A percentile compares a stretch with the other conserved stretches of the same genome.
Conservation (phyloP, 2,888 invertebrate species). For the Timema podura region DNA sequence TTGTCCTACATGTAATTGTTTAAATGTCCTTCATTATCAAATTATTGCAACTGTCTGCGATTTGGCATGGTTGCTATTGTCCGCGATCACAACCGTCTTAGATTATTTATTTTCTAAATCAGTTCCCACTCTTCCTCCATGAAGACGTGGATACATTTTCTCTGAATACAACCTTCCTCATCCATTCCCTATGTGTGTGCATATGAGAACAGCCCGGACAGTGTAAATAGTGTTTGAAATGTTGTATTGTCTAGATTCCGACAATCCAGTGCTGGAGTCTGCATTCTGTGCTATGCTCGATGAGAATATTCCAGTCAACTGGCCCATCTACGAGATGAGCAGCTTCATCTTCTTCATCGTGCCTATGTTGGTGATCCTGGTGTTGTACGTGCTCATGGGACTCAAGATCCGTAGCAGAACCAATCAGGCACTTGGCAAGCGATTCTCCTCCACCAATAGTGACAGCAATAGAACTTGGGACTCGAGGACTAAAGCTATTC, state of each 20-base stretch:
- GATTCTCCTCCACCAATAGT: slow-evolving; percentile 40
- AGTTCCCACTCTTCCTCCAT: too few species aligned
- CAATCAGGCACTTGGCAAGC: slow-evolving; percentile 46
- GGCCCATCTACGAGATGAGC: slow-evolving; percentile 75
- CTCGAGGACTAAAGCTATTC: slow-evolving; percentile 55
- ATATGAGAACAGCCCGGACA: too few species aligned
- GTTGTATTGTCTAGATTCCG: slow-evolving; percentile 42
- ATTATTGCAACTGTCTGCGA: too few species aligned
- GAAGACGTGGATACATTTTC: too few species aligned
- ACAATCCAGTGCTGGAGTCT: slow-evolving; percentile 59
- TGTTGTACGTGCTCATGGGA: slow-evolving; percentile 77
- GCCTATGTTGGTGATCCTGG: slow-evolving; percentile 66
- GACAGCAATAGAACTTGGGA: slow-evolving; percentile 12
- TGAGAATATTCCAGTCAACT: slow-evolving; percentile 50
- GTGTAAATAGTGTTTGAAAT: too few species aligned
- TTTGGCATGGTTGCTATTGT: too few species aligned
- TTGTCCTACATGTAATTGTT: too few species aligned
- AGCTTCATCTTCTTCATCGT: slow-evolving; percentile 77
- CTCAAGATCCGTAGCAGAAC: slow-evolving; percentile 58
- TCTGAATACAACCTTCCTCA: too few species aligned
- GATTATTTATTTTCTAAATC: too few species aligned
- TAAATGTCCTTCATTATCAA: too few species aligned
- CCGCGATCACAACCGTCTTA: too few species aligned
- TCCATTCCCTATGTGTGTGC: too few species aligned
- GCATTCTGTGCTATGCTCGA: slow-evolving; percentile 70